A percentile compares a stretch with the other conserved stretches of the same genome.
Conservation (phyloP, 2,888 invertebrate genomes). For the Abrostola tripartita region DNA sequence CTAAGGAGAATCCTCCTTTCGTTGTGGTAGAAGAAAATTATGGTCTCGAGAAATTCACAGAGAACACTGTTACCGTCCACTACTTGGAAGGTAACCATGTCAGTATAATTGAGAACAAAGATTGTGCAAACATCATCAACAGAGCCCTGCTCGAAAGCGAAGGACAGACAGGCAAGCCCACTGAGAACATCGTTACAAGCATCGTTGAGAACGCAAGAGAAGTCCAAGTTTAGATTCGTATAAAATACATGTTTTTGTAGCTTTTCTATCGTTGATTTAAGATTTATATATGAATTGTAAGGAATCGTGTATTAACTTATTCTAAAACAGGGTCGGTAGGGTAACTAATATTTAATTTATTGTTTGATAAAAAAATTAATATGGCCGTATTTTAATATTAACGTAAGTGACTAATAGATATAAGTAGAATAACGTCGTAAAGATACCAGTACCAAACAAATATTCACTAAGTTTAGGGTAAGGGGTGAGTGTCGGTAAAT, state of each 20-base stretch:
- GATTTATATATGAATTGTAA: constrained; percentile 22
- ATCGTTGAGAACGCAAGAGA: constrained; percentile 78
- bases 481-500: constrained; percentile 34
- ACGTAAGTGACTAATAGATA: constrained; percentile 45
- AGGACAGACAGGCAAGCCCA: constrained; percentile 62
- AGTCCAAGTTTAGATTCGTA: constrained; percentile 58
- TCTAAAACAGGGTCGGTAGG: constrained; percentile 44
- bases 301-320: constrained; percentile 42
- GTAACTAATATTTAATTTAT: constrained; percentile 33
- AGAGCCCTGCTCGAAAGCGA: constrained; percentile 68
- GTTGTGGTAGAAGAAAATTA: constrained; percentile 90
- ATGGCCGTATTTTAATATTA: constrained; percentile 70
- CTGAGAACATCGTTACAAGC: constrained; percentile 73
- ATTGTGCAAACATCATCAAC: constrained; percentile 90
- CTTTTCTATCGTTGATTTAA: constrained; percentile 25
- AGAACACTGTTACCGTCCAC: constrained; percentile 88
- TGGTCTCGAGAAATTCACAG: constrained; percentile 89
- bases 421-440: constrained; percentile 57
- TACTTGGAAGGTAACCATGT: constrained; percentile 92
- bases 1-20: constrained; percentile 87
- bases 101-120: constrained; percentile 90
- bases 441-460: constrained; percentile 83
- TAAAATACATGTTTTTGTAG: background rate
- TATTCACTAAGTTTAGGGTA: constrained; percentile 70
- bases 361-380: constrained; percentile 48